These are phyloP conservation scores for Odontothrips loti DNA, from an alignment of 2,888 invertebrate genomes.

Conservation along the genomic window DNA sequence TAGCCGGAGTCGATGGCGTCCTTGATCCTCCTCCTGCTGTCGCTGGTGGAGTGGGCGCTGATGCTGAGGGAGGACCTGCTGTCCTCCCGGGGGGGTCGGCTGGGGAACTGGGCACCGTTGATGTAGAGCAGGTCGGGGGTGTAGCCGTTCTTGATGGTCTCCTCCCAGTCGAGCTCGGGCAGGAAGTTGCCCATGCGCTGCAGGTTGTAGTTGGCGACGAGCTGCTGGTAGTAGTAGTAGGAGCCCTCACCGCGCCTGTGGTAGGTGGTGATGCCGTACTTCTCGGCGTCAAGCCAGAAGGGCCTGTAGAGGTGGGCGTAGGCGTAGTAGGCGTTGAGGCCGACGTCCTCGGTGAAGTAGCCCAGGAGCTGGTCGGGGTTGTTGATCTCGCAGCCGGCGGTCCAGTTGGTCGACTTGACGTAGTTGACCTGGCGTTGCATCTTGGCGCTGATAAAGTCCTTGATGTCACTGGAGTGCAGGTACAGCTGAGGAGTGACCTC, in stretches of 20 bases:
- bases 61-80: constrained; percentile 44
- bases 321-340: constrained; percentile 54
- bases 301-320: constrained; percentile 40
- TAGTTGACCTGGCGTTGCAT: neutral
- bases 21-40: constrained; percentile 55
- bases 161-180: constrained; percentile 11
- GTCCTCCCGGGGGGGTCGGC: neutral
- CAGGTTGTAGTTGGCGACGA: neutral
- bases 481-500: constrained; percentile 63
- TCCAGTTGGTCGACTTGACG: constrained; percentile 1
- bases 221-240: constrained; percentile 39
- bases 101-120: constrained; percentile 44
- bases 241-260: constrained; percentile 41
- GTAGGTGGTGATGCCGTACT: constrained; percentile 47
- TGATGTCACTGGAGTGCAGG: constrained; percentile 49
- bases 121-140: constrained; percentile 65
- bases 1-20: constrained; percentile 59
- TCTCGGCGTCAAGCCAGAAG: neutral
- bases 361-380: constrained; percentile 55
- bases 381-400: constrained; percentile 44
- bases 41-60: constrained; percentile 45
- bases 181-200: constrained; percentile 1
- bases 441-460: neutral
- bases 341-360: constrained; percentile 69
- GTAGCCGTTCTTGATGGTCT: constrained; percentile 3